Conservation (phyloP, 2,888 invertebrate genomes). For the Philhelius pedissequus region DNA sequence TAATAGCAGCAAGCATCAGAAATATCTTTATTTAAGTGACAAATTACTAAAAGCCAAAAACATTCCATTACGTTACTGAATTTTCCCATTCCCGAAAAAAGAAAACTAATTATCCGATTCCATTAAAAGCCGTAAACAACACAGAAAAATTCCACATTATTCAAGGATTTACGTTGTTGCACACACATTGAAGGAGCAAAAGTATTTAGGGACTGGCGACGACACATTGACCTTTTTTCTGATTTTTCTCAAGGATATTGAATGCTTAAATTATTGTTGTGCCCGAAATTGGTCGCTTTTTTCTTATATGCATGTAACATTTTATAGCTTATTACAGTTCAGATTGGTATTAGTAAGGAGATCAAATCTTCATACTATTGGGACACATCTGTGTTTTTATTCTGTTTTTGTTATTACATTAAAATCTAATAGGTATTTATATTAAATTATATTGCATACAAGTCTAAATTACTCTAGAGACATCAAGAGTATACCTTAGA, state of each 20-base stretch:
- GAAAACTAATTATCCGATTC: conserved; percentile 8
- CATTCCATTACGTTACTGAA: conserved; percentile 21
- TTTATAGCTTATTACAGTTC: too few species aligned
- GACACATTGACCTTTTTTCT: background rate
- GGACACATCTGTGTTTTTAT: background rate
- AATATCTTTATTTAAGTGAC: background rate
- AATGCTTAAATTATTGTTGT: background rate
- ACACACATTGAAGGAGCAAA: background rate
- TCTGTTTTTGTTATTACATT: background rate
- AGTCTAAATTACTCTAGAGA: background rate
- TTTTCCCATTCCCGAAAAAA: background rate
- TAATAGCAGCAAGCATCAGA: background rate
- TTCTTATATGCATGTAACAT: too few species aligned
- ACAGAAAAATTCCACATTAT: conserved; percentile 4
- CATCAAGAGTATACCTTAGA: background rate
- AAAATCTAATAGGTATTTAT: background rate
- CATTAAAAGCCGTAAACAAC: conserved; percentile 16
- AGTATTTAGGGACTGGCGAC: background rate
- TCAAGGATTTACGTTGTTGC: conserved; percentile 13
- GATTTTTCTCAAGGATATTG: background rate
- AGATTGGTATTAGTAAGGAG: background rate
- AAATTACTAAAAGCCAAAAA: conserved; percentile 9
- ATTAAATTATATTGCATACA: background rate
- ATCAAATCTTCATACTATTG: background rate
- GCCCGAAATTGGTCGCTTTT: too few species aligned